A percentile compares a stretch with the other conserved stretches of the same genome.
These are phyloP conservation scores for Limnephilus rhombicus DNA, from an alignment of 2,888 invertebrate species.

Conservation along the genomic window DNA sequence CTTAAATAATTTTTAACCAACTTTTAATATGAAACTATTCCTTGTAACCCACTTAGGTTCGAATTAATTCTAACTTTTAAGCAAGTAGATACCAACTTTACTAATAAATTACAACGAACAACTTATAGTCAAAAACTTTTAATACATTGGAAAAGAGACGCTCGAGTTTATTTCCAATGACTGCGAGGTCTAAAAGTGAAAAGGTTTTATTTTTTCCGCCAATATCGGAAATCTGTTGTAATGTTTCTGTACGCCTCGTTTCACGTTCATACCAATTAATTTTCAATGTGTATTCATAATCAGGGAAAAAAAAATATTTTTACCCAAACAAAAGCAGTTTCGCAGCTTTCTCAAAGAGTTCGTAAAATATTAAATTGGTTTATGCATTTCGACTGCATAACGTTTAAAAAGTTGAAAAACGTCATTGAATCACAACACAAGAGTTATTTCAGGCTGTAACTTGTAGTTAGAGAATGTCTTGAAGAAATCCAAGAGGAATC, in stretches of 20 bases:
- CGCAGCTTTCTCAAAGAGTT: neutral
- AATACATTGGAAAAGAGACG: neutral
- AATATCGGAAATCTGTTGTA: neutral
- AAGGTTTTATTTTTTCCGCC: neutral
- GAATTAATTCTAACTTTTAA: neutral
- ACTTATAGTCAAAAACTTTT: neutral
- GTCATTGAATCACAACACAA: too few relatives aligned
- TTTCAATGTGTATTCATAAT: neutral
- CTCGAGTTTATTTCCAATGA: neutral
- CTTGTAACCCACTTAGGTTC: neutral
- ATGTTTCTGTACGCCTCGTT: neutral
- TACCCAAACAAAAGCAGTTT: neutral
- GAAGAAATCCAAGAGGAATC: too few relatives aligned
- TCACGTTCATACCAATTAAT: neutral
- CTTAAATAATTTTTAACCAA: neutral
- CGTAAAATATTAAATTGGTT: too few relatives aligned
- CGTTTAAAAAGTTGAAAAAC: too few relatives aligned
- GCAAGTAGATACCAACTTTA: neutral
- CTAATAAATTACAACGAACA: neutral
- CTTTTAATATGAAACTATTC: neutral
- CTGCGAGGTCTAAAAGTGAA: neutral
- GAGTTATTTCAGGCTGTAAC: too few relatives aligned
- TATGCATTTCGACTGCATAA: too few relatives aligned
- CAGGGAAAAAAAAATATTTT: neutral
- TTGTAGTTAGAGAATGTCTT: too few relatives aligned